Conservation (phyloP, 1,140 invertebrate species). For the Brachionus rubens region DNA sequence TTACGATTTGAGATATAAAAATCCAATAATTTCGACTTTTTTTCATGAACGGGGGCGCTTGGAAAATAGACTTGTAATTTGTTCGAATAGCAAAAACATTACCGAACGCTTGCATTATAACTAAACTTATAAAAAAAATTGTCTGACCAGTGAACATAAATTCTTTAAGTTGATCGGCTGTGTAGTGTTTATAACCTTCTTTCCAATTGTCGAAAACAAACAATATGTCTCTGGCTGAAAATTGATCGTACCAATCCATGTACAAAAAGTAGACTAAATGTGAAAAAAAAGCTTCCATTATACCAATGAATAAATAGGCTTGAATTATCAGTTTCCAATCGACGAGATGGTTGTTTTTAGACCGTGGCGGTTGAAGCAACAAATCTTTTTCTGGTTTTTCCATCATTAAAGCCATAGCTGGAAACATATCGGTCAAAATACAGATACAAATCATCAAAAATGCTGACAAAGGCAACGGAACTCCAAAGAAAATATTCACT, state of each 20-base stretch:
- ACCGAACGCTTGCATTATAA: background rate
- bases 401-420: background rate
- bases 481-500: background rate
- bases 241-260: too few species aligned
- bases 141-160: background rate
- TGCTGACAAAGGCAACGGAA: background rate
- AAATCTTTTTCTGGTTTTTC: background rate
- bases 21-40: background rate
- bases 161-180: background rate
- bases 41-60: background rate
- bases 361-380: background rate
- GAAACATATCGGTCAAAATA: background rate
- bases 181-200: background rate
- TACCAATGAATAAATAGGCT: background rate
- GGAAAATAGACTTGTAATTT: background rate
- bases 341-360: background rate
- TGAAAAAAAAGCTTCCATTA: background rate
- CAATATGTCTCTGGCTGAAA: background rate
- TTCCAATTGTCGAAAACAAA: background rate
- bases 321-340: background rate
- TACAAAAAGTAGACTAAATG: background rate
- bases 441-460: background rate
- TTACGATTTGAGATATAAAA: background rate
- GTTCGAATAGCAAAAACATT: background rate
- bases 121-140: background rate